Evolutionary conservation across 2,797 vertebrate species (phyloP), one percentile per base, ranked within the genome.

Genomic region (Helicolenus hilgendorfi): DNA sequence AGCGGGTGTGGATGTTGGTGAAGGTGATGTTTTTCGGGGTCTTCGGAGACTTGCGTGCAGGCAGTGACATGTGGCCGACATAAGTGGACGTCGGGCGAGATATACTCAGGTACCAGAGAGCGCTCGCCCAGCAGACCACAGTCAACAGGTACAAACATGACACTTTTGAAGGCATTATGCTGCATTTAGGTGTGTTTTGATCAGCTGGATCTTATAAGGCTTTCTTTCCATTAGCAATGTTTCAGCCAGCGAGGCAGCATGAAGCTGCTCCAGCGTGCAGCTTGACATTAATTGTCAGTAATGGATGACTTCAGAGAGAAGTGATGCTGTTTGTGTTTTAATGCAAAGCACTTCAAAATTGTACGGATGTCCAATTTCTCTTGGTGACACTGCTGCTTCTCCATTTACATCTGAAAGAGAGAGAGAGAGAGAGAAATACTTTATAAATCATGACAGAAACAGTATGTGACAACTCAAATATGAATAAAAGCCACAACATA

Each of bases 111-210:
- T 99, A 99, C 99, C 99, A 99, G 72, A 99, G 98, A 92, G 98
- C 99, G 0, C 99, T 99, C 69, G 99, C 99, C 99, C 99, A 99
- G 90, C 99, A 99, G 92, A 99, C 98, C 69, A 99, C 98, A 35
- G 99, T 99, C 98, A 99, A 93, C 90, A 99, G 92, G 27, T 99
- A 99, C 8, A 99, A 97, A 93, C 99, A 99, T 75, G 99, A 99
- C 83, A 99, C 98, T 93, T 99, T 99, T 79, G 98, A 99, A 98
- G 99, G 98, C 99, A 99, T 99, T 97, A 97, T 98, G 97, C 96
- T 95, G 95, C 94, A 94, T 96, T 96, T 94, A 97, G 92, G 95
- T 97, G 96, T 97, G 97, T 95, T 89, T 95, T 91, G 90, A 88
- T 86, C 83, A 92, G 91, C 13, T 88, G 94, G 97, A 97, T 95